A percentile compares a stretch with the other conserved stretches of the same genome.
Evolutionary conservation across 2,113 vertebrate species (phyloP).

Genomic region (Coracopsis vasa): DNA sequence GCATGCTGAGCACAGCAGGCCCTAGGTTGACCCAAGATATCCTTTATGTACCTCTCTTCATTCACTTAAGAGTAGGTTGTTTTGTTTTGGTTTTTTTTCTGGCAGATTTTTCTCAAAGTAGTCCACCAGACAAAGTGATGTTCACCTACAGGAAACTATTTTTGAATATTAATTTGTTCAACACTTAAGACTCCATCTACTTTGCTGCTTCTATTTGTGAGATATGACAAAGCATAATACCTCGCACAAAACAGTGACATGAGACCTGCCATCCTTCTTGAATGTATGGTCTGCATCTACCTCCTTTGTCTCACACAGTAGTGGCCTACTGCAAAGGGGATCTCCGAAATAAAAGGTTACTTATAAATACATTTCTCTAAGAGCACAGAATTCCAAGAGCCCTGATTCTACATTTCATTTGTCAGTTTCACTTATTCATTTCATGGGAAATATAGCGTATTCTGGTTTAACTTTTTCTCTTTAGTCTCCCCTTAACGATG

Average conservation of each 20-base stretch:
- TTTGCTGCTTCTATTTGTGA: background rate
- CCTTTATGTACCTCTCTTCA: background rate
- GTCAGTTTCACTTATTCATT: background rate
- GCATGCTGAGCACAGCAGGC: background rate
- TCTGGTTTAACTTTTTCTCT: background rate
- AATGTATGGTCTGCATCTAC: background rate
- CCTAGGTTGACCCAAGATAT: background rate
- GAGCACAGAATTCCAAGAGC: background rate
- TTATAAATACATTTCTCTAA: background rate
- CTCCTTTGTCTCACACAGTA: background rate
- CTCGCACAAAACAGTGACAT: background rate
- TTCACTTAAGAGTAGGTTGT: background rate
- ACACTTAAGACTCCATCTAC: background rate
- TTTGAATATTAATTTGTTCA: background rate
- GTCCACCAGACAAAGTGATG: background rate
- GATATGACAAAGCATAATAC: background rate
- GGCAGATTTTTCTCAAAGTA: background rate
- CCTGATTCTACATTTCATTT: background rate
- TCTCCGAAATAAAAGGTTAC: background rate
- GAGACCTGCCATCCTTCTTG: background rate
- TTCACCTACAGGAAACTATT: background rate
- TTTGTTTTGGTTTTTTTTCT: background rate
- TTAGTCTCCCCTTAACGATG: background rate
- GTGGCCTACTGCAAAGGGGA: background rate
- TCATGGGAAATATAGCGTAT: background rate